A percentile compares a stretch with the other conserved stretches of the same genome.
phyloP scores from a whole-genome alignment of 2,888 invertebrate species.

The Gryllus longicercus region DNA sequence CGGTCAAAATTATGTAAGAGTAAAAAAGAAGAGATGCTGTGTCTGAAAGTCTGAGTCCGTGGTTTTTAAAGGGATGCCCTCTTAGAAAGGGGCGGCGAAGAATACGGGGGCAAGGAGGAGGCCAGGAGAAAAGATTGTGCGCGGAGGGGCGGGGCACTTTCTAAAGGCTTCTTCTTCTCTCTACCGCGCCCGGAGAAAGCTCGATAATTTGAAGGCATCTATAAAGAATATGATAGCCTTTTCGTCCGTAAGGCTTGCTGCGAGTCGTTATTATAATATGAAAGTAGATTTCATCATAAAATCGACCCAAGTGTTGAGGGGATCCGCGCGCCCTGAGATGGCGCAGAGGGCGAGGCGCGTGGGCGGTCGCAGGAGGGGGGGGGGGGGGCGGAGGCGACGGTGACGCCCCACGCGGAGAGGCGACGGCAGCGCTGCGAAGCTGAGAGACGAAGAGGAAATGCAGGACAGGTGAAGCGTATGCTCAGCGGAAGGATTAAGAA shows the following conservation, averaged over 20 bases:
- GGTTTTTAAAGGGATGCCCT: conserved; percentile 17
- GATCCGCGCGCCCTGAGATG: background rate
- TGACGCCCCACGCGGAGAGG: no score
- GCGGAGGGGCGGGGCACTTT: background rate
- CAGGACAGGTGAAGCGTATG: no score
- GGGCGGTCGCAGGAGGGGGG: background rate
- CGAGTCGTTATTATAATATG: conserved; percentile 10
- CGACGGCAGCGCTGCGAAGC: no score
- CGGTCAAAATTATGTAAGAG: conserved; percentile 2
- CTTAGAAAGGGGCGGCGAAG: background rate
- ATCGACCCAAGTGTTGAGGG: conserved; percentile 17
- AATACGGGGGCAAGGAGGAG: background rate
- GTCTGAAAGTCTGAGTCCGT: conserved; percentile 17
- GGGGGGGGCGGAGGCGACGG: no score
- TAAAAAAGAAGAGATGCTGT: conserved; percentile 10
- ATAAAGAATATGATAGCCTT: conserved; percentile 17
- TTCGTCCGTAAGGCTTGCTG: conserved; percentile 5
- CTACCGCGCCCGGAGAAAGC: background rate
- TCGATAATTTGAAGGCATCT: conserved; percentile 10
- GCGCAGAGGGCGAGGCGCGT: background rate
- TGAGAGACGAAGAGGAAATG: no score
- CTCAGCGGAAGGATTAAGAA: no score
- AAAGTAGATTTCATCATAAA: conserved; percentile 17
- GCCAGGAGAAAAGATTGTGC: conserved; percentile 6
- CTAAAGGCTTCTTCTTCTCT: conserved; percentile 5